phyloP scores from a whole-genome alignment of 2,797 vertebrate genomes.

The Novumbra hubbsi region DNA sequence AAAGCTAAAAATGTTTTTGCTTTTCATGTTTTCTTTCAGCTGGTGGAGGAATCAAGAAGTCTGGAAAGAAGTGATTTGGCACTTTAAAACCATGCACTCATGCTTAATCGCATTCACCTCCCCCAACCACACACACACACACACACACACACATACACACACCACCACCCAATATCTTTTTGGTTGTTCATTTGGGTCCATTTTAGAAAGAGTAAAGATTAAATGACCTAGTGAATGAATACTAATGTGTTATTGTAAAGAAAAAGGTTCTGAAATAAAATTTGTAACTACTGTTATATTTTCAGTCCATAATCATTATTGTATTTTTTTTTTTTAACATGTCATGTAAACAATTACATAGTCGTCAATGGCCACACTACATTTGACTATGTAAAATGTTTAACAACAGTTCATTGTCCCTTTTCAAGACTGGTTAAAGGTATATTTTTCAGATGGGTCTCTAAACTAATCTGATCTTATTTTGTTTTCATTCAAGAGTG shows the following conservation, averaged over 20 bases:
- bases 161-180: neutral
- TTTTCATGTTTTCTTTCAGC: slow-evolving; percentile 61
- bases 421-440: slow-evolving; percentile 38
- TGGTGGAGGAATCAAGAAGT: slow-evolving; percentile 94
- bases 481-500: slow-evolving; percentile 41
- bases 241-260: slow-evolving; percentile 30
- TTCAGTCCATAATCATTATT: neutral
- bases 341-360: neutral
- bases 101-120: neutral
- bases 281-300: slow-evolving; percentile 51
- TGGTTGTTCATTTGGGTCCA: slow-evolving; percentile 6
- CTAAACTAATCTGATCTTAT: slow-evolving; percentile 54
- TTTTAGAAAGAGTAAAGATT: slow-evolving; percentile 16
- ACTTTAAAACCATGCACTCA: neutral
- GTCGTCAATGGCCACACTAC: neutral
- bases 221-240: neutral
- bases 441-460: slow-evolving; percentile 47
- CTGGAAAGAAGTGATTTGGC: slow-evolving; percentile 89
- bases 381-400: neutral
- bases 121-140: neutral
- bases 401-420: neutral
- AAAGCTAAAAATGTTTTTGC: neutral
- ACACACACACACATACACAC: slow-evolving; percentile 18
- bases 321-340: too few relatives aligned
- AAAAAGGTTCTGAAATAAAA: slow-evolving; percentile 58